Evolutionary conservation across 2,113 vertebrate species (phyloP).

Genomic region (Periophthalmodon schlosseri): DNA sequence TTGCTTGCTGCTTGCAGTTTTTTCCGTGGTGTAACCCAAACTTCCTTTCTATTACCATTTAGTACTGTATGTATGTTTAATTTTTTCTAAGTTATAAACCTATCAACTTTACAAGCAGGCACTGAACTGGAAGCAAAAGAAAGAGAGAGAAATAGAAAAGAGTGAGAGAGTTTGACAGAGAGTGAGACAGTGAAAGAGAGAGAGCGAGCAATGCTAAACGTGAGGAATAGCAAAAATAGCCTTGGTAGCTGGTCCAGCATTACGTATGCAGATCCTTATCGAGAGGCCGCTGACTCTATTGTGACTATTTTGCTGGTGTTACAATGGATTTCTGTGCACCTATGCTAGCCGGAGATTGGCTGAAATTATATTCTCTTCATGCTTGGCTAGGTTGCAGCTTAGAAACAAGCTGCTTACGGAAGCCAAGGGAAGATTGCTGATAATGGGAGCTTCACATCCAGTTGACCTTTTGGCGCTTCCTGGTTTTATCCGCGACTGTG

Average conservation of each 20-base stretch:
- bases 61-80: background rate
- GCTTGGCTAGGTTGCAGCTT: slow-evolving; percentile 80
- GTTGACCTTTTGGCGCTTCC: slow-evolving; percentile 75
- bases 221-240: slow-evolving; percentile 68
- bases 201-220: slow-evolving; percentile 63
- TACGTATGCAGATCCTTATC: slow-evolving; percentile 84
- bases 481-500: slow-evolving; percentile 63
- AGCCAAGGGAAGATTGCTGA: slow-evolving; percentile 74
- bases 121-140: slow-evolving; percentile 26
- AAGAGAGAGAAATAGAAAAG: background rate
- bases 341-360: slow-evolving; percentile 77
- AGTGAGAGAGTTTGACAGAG: background rate
- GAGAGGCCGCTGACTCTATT: slow-evolving; percentile 73
- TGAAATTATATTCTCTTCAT: slow-evolving; percentile 82
- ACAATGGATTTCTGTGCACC: slow-evolving; percentile 79
- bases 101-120: slow-evolving; percentile 44
- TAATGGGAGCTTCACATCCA: slow-evolving; percentile 78
- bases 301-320: slow-evolving; percentile 76
- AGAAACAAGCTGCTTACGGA: slow-evolving; percentile 81
- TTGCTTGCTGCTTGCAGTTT: too few relatives aligned
- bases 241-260: slow-evolving; percentile 76
- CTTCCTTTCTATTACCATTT: too few relatives aligned
- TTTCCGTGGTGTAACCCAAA: too few relatives aligned
- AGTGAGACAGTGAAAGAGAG: background rate
- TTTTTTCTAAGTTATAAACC: background rate